Base-by-base conservation (phyloP, 2,113 vertebrate genomes). In the Shinisaurus crocodilurus region DNA sequence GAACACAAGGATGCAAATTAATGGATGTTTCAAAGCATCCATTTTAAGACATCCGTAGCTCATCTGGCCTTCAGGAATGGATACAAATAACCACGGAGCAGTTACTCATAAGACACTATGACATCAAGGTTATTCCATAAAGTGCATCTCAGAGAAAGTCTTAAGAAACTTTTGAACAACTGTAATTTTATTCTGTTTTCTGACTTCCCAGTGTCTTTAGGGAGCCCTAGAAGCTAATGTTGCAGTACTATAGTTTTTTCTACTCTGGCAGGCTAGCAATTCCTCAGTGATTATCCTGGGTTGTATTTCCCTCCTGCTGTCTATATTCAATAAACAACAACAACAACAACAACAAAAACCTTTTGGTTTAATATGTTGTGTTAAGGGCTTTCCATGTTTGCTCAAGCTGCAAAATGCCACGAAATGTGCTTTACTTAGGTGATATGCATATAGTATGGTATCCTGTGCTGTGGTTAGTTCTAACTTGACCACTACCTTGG, bases 111-210 rank as follows among this genome's bases (percentile, higher is more conserved):
- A 87, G 6, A 65, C 84, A 69, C 74, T 57, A 3, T 87, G n/a
- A 69, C 90, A 85, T 29, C 27, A 85, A 1, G 0, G 85, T 80
- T 1, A 5, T 72, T 70, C 82, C 74, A 72, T 18, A 57, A 94
- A 82, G 37, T 1, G 32, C 57, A 60, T 60, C 0, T 87, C 29
- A 60, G 3, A 91, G 50, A 80, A 70, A 92, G 40, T 88, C 63
- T 92, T 57, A 81, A 69, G 94, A 91, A 0, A 34, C n/a, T 70
- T 32, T 70, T 50, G 20, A 0, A 82, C 88, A 1, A 72, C 90
- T 91, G 12, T 79, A n/a, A 63, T 90, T 92, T 65, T 77, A 70
- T 70, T 32, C 79, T 34, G 32, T 70, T 87, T 85, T 0, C 20
- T 29, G 0, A n/a, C 2, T 82, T 88, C 1, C 40, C 37, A 92